phyloP scores from a whole-genome alignment of 2,888 invertebrate species.

The Drosophila lutescens region DNA sequence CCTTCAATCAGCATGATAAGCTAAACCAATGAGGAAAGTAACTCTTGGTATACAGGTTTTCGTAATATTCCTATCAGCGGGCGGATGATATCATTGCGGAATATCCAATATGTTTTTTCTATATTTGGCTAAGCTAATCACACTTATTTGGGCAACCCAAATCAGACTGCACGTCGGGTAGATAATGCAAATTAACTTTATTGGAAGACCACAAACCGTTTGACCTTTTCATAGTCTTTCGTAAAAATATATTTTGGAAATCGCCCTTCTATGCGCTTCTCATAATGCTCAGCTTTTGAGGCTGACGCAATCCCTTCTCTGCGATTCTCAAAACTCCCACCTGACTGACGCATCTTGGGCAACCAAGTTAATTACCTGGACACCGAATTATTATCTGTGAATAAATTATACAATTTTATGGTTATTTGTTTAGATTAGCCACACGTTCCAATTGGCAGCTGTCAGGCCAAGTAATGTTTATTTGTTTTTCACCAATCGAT shows the following conservation, averaged over 20 bases:
- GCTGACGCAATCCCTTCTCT: slow-evolving; percentile 29
- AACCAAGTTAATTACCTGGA: slow-evolving; percentile 28
- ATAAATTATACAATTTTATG: slow-evolving; percentile 48
- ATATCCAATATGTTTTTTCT: slow-evolving; percentile 34
- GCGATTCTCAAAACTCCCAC: slow-evolving; percentile 2
- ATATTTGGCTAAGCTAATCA: slow-evolving; percentile 32
- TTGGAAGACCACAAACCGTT: slow-evolving; percentile 13
- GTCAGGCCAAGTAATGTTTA: slow-evolving; percentile 21
- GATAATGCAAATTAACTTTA: slow-evolving; percentile 33
- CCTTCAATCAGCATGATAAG: slow-evolving; percentile 59
- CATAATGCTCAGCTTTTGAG: background rate
- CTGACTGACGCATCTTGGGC: slow-evolving; percentile 14
- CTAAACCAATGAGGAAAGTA: slow-evolving; percentile 7
- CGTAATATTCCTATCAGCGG: slow-evolving; percentile 17
- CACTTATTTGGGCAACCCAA: slow-evolving; percentile 19
- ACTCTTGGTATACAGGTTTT: slow-evolving; percentile 8
- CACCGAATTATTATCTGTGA: slow-evolving; percentile 31
- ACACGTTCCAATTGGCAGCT: slow-evolving; percentile 25
- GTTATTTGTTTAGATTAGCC: slow-evolving; percentile 46
- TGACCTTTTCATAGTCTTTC: slow-evolving; percentile 32
- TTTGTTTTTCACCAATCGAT: slow-evolving; percentile 23
- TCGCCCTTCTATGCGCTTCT: slow-evolving; percentile 10
- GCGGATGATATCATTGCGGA: slow-evolving; percentile 37
- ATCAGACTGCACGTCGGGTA: slow-evolving; percentile 30
- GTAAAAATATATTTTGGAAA: background rate